Evolutionary conservation across 2,888 invertebrate species (phyloP), one percentile per base, ranked within the genome.

Genomic region (Agriopis aurantiaria): DNA sequence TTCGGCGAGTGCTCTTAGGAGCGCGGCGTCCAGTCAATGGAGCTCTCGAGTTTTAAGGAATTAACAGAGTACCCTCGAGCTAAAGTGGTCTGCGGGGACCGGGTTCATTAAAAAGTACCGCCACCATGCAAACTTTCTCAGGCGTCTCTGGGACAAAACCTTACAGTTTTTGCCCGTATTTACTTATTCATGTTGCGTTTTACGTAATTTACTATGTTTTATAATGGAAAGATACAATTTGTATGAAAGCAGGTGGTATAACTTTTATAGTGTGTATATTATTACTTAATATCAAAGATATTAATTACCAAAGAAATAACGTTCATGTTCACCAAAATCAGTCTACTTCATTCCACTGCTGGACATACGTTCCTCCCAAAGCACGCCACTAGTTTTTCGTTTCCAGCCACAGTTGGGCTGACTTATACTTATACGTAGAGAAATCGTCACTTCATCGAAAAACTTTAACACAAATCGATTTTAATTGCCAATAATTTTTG

Each of bases 41-140:
- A 77, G 77, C 70, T 63, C 83, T 85, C 66, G 73, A 82, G 80
- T 80, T 82, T 81, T 80, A 72, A 78, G 75, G 80, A 82, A 83
- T 83, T 83, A 84, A 82, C 79, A 82, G 85, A 81, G 70, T 68
- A 66, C 75, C 66, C 82, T 82, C 69, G 65, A 76, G 66, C 71
- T 74, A 65, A 75, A 84, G 84, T 81, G 78, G 77, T 73, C 62
- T 63, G 69, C 62, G 62, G 58, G 62, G 63, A 63, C 63, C 56
- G 67, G 62, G 71, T 70, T 76, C 74, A 76, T 76, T 76, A 74
- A 72, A 75, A 74, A 75, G 71, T 69, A 59, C 63, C 52, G 53
- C 61, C 70, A 53, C 49, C 63, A 55, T 60, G 59, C 49, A 60
- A 71, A 71, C 66, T 71, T 71, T 69, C 67, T 67, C 3, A 33